Percentiles rank a stretch among this genome's conserved stretches.
phyloP scores from a whole-genome alignment of 2,113 vertebrate genomes.

The Brachypodius melanocephalos region DNA sequence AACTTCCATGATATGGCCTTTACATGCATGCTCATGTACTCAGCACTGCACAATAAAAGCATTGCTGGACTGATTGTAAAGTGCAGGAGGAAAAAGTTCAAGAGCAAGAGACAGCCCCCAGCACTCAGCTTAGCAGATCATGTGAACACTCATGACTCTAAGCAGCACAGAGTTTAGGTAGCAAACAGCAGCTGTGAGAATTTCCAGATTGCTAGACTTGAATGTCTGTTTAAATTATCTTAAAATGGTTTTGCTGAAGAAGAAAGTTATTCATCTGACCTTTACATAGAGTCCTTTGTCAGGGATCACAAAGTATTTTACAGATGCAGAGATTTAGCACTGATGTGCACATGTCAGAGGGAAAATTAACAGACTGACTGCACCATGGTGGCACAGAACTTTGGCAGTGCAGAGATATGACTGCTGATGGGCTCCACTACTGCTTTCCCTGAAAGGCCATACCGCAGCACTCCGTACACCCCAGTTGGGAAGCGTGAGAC shows the following conservation, averaged over 20 bases:
- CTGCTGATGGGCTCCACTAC: background rate
- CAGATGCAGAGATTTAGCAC: background rate
- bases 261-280: background rate
- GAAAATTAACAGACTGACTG: background rate
- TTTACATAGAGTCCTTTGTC: background rate
- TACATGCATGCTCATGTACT: background rate
- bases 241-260: background rate
- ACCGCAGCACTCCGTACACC: background rate
- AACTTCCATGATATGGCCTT: background rate
- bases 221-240: background rate
- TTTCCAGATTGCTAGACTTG: background rate
- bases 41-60: background rate
- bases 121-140: constrained; percentile 27
- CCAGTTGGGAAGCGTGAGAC: background rate
- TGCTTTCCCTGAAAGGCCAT: background rate
- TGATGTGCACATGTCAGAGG: background rate
- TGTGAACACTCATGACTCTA: constrained; percentile 52
- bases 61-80: constrained; percentile 6
- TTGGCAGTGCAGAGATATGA: background rate
- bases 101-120: background rate
- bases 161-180: background rate
- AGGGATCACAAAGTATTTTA: background rate
- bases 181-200: constrained; percentile 17
- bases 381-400: background rate
- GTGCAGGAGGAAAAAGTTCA: constrained; percentile 31